Base-by-base conservation (phyloP, 1,140 invertebrate species). In the Araneus ventricosus region DNA sequence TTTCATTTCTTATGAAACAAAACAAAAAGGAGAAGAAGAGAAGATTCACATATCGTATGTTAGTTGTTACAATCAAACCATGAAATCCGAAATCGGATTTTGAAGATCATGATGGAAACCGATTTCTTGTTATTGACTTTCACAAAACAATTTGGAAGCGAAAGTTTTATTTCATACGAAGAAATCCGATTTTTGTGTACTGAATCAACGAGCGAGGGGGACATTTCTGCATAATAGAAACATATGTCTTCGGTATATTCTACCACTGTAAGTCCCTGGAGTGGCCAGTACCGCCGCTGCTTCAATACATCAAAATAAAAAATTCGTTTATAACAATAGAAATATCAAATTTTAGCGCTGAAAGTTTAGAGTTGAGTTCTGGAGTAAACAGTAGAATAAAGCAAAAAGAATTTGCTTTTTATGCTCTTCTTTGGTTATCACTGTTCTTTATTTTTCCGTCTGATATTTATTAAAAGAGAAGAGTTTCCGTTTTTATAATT, bases 171-270 rank as follows among this genome's bases (percentile, higher is more conserved):
- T 75, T 75, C 63, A 75, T 79, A 10, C 88, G 88, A 89, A 1
- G 63, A 79, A 89, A 89, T 89, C 63, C 67, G 39, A 89, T 89
- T 89, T 57, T 61, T 75, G 27, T 6, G 52, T 3, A n/a, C 63
- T 67, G 27, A 67, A 67, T 10, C 34, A 20, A 27, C 17, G 27
- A 34, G 27, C 39, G 27, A 45, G 0, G 20, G 87, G 39, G 63
- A 89, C 88, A 89, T 75, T 79, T 89, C 41, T 89, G 61, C 75
- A 89, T 89, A 89, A 89, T 89, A 89, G 75, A 89, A 89, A 52
- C 27, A 52, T 5, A 34, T 52, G n/a, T 52, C 75, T 89, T 70
- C 30, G 5, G 4, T 34, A 30, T n/a, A 20, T 89, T 75, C 37
- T n/a, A 2, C 61, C 63, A 7, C 20, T 27, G 39, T 34, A n/a